Conservation (phyloP, 2,888 invertebrate species). For the Cinara cedri region DNA sequence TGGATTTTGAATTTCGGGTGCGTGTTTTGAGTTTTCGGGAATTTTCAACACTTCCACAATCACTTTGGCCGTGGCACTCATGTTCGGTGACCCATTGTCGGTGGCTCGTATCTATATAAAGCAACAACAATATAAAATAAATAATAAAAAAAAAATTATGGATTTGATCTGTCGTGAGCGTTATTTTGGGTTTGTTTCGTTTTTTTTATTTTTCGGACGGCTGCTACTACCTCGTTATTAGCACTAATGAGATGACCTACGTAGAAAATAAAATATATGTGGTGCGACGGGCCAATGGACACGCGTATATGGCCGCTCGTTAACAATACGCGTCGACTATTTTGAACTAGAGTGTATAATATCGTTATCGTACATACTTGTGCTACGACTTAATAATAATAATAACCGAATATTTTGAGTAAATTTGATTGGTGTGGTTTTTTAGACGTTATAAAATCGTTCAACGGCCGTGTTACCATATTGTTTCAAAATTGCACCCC, state of each 20-base stretch:
- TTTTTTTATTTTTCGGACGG: slow-evolving; percentile 17
- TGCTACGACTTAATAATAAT: no score
- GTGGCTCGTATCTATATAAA: slow-evolving; percentile 75
- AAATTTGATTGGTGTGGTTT: no score
- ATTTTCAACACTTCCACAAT: slow-evolving; percentile 72
- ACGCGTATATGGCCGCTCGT: not conserved
- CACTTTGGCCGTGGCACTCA: slow-evolving; percentile 77
- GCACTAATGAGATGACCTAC: slow-evolving; percentile 18
- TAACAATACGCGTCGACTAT: no score
- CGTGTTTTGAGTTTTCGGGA: slow-evolving; percentile 68
- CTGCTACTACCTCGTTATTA: slow-evolving; percentile 11
- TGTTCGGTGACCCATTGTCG: slow-evolving; percentile 78
- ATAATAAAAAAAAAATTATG: not conserved
- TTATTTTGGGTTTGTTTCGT: not conserved
- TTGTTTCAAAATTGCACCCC: no score
- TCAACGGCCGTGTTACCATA: no score
- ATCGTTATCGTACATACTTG: no score
- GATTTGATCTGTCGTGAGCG: no score
- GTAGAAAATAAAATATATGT: slow-evolving; percentile 15
- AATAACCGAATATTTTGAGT: no score
- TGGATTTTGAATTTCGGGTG: slow-evolving; percentile 70
- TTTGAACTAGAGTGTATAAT: no score
- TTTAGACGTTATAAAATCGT: no score
- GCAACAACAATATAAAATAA: no score
- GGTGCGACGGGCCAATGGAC: not conserved